Evolutionary conservation across 2,888 invertebrate species (phyloP).

Genomic region (Stegana nigrithorax): DNA sequence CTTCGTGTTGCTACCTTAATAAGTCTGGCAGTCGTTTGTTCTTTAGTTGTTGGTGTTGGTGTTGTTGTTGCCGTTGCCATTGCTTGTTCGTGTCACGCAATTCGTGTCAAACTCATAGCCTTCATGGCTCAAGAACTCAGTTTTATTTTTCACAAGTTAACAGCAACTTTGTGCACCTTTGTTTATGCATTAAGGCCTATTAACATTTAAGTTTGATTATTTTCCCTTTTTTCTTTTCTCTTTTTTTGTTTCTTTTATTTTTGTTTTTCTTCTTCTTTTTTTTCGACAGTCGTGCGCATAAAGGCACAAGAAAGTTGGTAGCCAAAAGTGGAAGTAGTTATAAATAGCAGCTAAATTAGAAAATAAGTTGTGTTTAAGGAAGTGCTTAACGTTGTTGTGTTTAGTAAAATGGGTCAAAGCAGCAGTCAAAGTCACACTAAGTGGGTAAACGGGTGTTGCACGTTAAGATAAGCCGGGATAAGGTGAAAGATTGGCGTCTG

Average conservation of each 20-base stretch:
- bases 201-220: constrained; percentile 18
- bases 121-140: background rate
- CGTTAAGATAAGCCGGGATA: no score
- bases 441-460: no score
- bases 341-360: background rate
- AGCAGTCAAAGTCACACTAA: no score
- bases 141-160: constrained; percentile 41
- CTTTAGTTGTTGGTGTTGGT: background rate
- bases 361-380: background rate
- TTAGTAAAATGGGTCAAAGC: no score
- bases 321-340: no score
- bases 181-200: constrained; percentile 20
- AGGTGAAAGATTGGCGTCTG: background rate
- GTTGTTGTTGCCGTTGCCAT: background rate
- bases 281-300: no score
- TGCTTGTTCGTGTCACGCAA: constrained; percentile 16
- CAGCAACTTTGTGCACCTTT: constrained; percentile 26
- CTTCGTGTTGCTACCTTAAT: background rate
- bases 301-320: no score
- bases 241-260: no score
- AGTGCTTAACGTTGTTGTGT: no score
- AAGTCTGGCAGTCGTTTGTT: background rate
- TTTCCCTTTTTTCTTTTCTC: no score
- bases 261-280: no score
- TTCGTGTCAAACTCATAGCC: constrained; percentile 16